Evolutionary conservation across 1,140 invertebrate genomes (phyloP).

Genomic region (Hestina assimilis): DNA sequence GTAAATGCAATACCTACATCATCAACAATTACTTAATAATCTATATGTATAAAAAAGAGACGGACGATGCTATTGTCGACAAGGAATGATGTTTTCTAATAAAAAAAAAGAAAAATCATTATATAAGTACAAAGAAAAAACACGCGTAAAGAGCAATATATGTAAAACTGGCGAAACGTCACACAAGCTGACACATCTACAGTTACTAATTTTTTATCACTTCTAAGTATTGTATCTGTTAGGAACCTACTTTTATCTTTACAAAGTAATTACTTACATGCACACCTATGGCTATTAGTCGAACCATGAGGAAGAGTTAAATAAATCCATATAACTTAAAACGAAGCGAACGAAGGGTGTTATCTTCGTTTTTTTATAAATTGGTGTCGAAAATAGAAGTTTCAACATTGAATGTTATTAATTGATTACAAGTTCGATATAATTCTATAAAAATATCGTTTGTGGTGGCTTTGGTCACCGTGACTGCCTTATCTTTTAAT

Average conservation of each 20-base stretch:
- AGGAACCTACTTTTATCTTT: slow-evolving; percentile 38
- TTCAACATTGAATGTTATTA: slow-evolving; percentile 59
- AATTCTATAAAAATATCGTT: slow-evolving; percentile 15
- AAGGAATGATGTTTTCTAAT: slow-evolving; percentile 8
- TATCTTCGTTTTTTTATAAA: slow-evolving; percentile 36
- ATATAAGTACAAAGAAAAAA: slow-evolving; percentile 40
- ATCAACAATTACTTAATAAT: background rate
- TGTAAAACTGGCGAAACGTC: slow-evolving; percentile 71
- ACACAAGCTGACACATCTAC: slow-evolving; percentile 72
- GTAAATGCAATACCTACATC: slow-evolving; percentile 52
- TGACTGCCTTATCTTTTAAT: slow-evolving; percentile 24
- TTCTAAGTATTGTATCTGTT: slow-evolving; percentile 37
- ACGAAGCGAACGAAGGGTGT: slow-evolving; percentile 25
- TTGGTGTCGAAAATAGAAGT: slow-evolving; percentile 46
- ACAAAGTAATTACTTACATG: slow-evolving; percentile 49
- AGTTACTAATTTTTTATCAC: slow-evolving; percentile 49
- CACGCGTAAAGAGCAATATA: slow-evolving; percentile 68
- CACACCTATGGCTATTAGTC: slow-evolving; percentile 35
- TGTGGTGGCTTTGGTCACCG: slow-evolving; percentile 44
- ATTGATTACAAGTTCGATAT: slow-evolving; percentile 44
- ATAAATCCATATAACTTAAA: slow-evolving; percentile 10
- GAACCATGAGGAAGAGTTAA: slow-evolving; percentile 8
- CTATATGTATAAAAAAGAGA: slow-evolving; percentile 16
- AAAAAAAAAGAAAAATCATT: slow-evolving; percentile 15
- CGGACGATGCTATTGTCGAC: background rate